Evolutionary conservation across 1,140 invertebrate species (phyloP), one percentile per base, ranked within the genome.

Genomic region (Lutraria rhynchaena): DNA sequence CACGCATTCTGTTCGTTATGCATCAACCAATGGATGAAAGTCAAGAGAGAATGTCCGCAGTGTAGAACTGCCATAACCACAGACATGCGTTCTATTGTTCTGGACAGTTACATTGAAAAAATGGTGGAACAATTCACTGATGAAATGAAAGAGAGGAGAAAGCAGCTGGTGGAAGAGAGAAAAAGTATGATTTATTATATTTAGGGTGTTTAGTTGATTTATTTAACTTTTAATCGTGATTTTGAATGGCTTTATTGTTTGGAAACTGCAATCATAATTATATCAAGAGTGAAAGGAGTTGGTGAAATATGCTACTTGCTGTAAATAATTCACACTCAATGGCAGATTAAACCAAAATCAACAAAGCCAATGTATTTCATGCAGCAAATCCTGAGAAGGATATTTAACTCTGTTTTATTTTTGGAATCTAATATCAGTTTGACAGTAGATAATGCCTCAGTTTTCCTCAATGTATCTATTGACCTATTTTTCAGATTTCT

Each of bases 1-100:
- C 96, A 97, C 84, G 95, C 95, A 0, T 97, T 96, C 87, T 97
- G 96, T 89, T 92, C 94, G 35, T 93, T 94, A 83, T 97, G 96
- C 87, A 96, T 97, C 41, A 88, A 91, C 0, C 90, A 92, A 60
- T 97, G 96, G 96, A 94, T 94, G 83, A 95, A 94, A 55, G 96
- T 95, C 77, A 95, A 95, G 83, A 94, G 93, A 31, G 94, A 95
- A 11, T 97, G 96, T 91, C 96, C 96, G 0, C 94, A 95, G 60
- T 97, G 96, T 90, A 92, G 95, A 88, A 73, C 87, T 9, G 58
- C 81, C 9, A 89, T 93, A 31, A 89, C 88, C 3, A 89, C 90
- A 24, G 86, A 90, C 33, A 86, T 90, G 27, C 73, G 88, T 19
- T 90, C 92, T 35, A 84, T 93, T 7, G 92, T 92, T 7, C 84